Percentiles rank a stretch among this genome's conserved stretches.
phyloP scores from a whole-genome alignment of 2,797 vertebrate species.

The Gadopsis marmoratus region DNA sequence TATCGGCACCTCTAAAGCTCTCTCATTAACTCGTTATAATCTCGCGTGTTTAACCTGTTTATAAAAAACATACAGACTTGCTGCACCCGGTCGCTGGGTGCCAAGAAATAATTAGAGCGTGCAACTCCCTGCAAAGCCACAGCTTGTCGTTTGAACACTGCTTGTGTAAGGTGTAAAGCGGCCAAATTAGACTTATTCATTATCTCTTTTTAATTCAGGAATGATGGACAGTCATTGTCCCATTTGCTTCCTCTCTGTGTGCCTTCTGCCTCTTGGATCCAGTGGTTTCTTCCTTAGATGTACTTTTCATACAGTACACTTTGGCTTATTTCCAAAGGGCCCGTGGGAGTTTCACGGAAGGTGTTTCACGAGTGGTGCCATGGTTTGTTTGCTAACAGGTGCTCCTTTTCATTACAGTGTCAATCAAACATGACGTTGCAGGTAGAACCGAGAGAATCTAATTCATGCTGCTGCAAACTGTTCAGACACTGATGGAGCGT shows the following conservation, averaged over 20 bases:
- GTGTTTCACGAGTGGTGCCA: background rate
- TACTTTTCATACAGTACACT: background rate
- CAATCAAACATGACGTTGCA: background rate
- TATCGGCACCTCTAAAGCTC: background rate
- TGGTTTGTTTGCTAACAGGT: slow-evolving; percentile 22
- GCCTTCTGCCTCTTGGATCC: background rate
- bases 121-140: background rate
- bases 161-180: too few species aligned
- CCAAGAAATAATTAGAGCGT: background rate
- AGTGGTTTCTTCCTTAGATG: background rate
- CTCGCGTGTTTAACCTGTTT: background rate
- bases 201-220: background rate
- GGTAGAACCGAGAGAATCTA: background rate
- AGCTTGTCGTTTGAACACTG: too few species aligned
- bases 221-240: background rate
- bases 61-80: background rate
- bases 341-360: background rate
- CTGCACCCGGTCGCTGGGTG: background rate
- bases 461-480: background rate
- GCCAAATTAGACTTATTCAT: background rate
- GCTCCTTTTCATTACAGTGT: background rate
- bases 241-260: background rate
- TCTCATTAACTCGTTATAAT: background rate
- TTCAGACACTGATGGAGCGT: too few species aligned
- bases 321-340: background rate